Conservation (phyloP, 2,888 invertebrate species). For the Drosophila multiciliata region DNA sequence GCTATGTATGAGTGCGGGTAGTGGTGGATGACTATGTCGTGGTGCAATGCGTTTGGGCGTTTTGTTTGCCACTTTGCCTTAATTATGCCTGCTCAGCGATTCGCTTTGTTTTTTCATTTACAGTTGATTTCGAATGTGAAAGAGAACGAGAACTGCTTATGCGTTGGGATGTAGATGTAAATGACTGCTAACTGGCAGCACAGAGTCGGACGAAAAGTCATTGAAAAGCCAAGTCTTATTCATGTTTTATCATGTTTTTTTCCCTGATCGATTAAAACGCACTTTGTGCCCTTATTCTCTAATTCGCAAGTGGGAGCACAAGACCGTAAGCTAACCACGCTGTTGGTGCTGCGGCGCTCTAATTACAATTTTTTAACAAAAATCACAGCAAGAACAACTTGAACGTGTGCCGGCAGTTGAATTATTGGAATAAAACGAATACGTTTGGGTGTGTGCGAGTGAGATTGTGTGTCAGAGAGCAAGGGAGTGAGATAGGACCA, state of each 20-base stretch:
- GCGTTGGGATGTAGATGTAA: slow-evolving; percentile 35
- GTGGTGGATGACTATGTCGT: slow-evolving; percentile 9
- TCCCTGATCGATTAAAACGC: slow-evolving; percentile 67
- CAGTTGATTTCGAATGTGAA: slow-evolving; percentile 16
- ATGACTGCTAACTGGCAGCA: slow-evolving; percentile 32
- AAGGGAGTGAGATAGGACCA: slow-evolving; percentile 9
- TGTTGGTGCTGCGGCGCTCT: slow-evolving; percentile 40
- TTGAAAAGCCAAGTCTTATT: slow-evolving; percentile 20
- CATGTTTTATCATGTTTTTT: slow-evolving; percentile 24
- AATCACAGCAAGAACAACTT: slow-evolving; percentile 16
- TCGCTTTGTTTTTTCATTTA: slow-evolving; percentile 47
- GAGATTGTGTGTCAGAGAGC: slow-evolving; percentile 11
- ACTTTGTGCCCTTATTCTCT: slow-evolving; percentile 44
- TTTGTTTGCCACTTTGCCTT: slow-evolving; percentile 67
- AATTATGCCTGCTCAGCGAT: slow-evolving; percentile 68
- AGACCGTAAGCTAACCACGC: slow-evolving; percentile 27
- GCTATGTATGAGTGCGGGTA: slow-evolving; percentile 1
- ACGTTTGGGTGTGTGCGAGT: slow-evolving; percentile 1
- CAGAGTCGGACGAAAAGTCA: slow-evolving; percentile 3
- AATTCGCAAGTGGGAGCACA: slow-evolving; percentile 43
- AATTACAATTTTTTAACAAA: slow-evolving; percentile 60
- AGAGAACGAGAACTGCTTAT: slow-evolving; percentile 40
- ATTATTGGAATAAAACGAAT: slow-evolving; percentile 36
- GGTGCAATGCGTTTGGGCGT: slow-evolving; percentile 55
- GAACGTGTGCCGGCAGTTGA: slow-evolving; percentile 54